Conservation (phyloP, 2,797 vertebrate genomes). For the Anas bernieri region DNA sequence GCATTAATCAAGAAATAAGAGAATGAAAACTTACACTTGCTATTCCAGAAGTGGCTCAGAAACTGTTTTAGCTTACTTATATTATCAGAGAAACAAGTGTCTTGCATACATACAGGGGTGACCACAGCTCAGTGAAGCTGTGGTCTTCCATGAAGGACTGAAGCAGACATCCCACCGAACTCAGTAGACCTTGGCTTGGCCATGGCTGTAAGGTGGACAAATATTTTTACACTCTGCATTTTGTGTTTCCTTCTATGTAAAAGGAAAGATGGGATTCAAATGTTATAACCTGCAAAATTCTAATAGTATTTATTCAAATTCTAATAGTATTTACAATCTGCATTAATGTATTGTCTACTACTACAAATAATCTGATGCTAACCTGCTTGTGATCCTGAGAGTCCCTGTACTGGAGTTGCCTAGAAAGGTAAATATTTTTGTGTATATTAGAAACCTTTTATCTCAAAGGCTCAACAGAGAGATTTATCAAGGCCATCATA, state of each 20-base stretch:
- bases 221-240: not conserved
- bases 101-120: not conserved
- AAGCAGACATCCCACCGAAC: not conserved
- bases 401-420: not conserved
- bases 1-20: slow-evolving; percentile 62
- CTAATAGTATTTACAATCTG: not conserved
- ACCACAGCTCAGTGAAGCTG: not conserved
- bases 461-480: not conserved
- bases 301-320: not conserved
- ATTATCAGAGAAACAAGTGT: not conserved
- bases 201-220: accelerated
- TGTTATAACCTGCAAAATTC: not conserved
- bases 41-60: slow-evolving; percentile 40
- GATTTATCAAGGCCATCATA: not conserved
- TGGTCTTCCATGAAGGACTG: not conserved
- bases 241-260: not conserved
- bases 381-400: not conserved
- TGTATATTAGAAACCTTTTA: not conserved
- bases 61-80: slow-evolving; percentile 41
- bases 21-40: not conserved
- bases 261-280: slow-evolving; percentile 24
- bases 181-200: not conserved
- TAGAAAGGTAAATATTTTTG: not conserved
- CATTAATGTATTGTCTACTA: not conserved
- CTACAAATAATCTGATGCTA: not conserved